Base-by-base conservation (phyloP, 2,113 vertebrate genomes). In the Tupaia chinensis region DNA sequence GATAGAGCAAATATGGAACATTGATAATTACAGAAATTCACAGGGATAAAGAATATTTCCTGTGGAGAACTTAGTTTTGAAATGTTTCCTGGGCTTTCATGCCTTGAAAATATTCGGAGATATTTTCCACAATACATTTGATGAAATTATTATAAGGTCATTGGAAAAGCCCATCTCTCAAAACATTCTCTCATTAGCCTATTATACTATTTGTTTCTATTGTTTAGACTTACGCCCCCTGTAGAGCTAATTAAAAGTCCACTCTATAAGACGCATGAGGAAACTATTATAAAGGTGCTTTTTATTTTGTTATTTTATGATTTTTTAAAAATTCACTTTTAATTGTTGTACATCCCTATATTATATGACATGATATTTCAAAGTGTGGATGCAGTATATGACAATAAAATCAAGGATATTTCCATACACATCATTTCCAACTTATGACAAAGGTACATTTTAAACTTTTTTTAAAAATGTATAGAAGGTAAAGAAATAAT, bases 171-270 rank as follows among this genome's bases (percentile, higher is more conserved):
- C n/a, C 20, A 15, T 69, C n/a, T 93, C 60, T 91, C 60, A 87
- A 87, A 54, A 87, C 22, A 92, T 72, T 91, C 27, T 91, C 27
- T 89, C 15, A 58, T 89, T 82, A 72, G 1, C 19, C 65, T 80
- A 25, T 74, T 70, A 86, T 82, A 61, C 29, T 3, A 1, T 81
- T 89, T 68, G 3, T 88, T 91, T 97, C 66, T 58, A 79, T 89
- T 91, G 16, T 44, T 65, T 94, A 16, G 19, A 53, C 63, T 86
- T 89, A 93, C 86, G 17, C 16, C 16, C 22, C 54, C 89, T 20
- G 65, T 23, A 93, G 54, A 89, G 69, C 54, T 70, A 89, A 73
- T 93, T 82, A 86, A 95, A 93, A 94, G 56, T 32, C 27, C 73
- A 61, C 70, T 19, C 53, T 82, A n/a, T 82, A 89, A 86, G 20